Evolutionary conservation across 2,113 vertebrate species (phyloP).

Genomic region (Trematocara zebra): DNA sequence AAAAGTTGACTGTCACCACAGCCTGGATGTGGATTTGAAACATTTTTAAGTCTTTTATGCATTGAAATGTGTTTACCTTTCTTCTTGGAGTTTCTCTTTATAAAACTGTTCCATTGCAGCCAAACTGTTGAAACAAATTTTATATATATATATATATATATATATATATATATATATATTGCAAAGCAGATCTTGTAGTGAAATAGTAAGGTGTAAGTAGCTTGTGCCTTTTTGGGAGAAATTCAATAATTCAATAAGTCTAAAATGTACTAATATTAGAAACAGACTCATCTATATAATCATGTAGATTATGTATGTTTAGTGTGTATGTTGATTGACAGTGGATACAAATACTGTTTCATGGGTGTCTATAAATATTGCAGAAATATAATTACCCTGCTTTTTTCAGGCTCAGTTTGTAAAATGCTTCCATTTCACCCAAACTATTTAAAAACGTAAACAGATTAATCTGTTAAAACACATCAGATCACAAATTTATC

Average conservation of each 20-base stretch:
- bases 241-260: no score
- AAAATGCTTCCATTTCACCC: not conserved
- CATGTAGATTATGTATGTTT: no score
- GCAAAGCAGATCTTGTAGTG: no score
- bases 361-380: not conserved
- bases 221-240: no score
- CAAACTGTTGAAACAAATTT: not conserved
- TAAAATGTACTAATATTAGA: no score
- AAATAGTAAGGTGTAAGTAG: no score
- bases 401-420: not conserved
- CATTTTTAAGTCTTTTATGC: not conserved
- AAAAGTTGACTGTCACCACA: no score
- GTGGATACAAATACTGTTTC: not conserved
- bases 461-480: not conserved
- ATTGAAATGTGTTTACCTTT: not conserved
- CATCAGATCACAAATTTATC: not conserved
- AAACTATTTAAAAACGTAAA: not conserved
- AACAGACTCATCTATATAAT: no score
- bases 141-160: no score
- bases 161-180: no score
- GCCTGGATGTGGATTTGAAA: no score
- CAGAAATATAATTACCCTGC: not conserved
- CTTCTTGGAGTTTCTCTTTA: rapidly evolving
- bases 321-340: rapidly evolving
- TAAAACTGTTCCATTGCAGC: rapidly evolving